These are phyloP conservation scores for Aphelenchoides fujianensis DNA, from an alignment of 1,140 invertebrate genomes.

Conservation along the genomic window DNA sequence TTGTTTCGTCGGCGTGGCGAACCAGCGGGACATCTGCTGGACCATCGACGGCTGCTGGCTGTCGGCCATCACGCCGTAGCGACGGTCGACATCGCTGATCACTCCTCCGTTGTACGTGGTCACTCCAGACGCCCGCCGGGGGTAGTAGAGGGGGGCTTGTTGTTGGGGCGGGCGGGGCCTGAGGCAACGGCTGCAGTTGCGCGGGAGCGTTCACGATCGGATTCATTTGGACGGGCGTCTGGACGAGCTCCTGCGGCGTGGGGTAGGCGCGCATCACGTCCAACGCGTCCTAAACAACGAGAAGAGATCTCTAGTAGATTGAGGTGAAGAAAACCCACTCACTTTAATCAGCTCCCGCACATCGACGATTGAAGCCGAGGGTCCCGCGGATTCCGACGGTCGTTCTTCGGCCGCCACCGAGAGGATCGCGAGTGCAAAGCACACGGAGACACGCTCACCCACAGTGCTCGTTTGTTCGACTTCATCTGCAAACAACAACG, in stretches of 20 bases:
- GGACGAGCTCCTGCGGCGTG: conserved; percentile 20
- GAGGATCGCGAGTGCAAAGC: background rate
- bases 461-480: background rate
- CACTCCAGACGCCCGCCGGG: background rate
- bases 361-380: conserved; percentile 1
- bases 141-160: background rate
- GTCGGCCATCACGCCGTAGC: background rate
- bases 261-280: conserved; percentile 41
- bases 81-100: background rate
- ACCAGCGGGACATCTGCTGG: conserved; percentile 18
- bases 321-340: background rate
- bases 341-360: background rate
- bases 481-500: no score
- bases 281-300: conserved; percentile 29
- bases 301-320: background rate
- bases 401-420: background rate
- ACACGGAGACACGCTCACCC: background rate
- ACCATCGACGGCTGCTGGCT: background rate
- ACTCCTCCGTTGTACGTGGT: conserved; percentile 14
- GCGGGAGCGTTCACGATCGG: background rate
- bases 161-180: background rate
- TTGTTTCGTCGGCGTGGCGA: conserved; percentile 32
- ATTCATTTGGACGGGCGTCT: conserved; percentile 12
- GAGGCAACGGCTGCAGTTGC: conserved; percentile 14
- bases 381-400: background rate